Percentiles rank a stretch among this genome's conserved stretches.
These are phyloP conservation scores for Seira sanloemensis DNA, from an alignment of 2,888 invertebrate genomes.

Conservation along the genomic window DNA sequence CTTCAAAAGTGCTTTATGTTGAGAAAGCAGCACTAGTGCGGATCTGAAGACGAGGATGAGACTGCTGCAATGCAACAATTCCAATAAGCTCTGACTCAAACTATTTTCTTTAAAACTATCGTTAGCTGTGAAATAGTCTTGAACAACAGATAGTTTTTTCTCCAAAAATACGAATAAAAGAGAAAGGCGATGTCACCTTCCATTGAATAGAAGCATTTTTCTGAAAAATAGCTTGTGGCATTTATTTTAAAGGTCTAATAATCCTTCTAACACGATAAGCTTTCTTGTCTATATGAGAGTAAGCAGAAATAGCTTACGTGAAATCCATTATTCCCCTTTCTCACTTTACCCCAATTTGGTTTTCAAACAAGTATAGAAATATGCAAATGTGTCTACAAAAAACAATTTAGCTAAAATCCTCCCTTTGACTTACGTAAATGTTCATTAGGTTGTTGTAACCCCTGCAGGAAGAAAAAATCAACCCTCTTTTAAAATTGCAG, in stretches of 20 bases:
- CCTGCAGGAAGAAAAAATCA: background rate
- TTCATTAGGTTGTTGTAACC: background rate
- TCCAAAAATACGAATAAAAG: background rate
- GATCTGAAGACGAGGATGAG: background rate
- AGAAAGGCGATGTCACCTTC: background rate
- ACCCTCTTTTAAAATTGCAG: background rate
- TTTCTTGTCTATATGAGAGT: too few species aligned
- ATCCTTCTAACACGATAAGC: too few species aligned
- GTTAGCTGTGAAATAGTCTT: background rate
- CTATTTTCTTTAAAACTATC: too few species aligned
- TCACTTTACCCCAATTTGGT: background rate
- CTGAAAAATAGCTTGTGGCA: too few species aligned
- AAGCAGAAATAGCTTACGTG: too few species aligned
- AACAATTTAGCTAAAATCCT: background rate
- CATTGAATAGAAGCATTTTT: too few species aligned
- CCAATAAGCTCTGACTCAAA: too few species aligned
- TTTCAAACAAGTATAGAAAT: too few species aligned
- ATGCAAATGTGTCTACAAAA: too few species aligned
- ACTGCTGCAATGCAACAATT: background rate
- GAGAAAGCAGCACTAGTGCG: background rate
- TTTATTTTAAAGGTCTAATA: too few species aligned
- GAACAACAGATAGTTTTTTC: too few species aligned
- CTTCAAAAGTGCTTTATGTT: background rate
- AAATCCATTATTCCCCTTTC: too few species aligned
- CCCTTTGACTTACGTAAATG: background rate